Evolutionary conservation across 1,140 invertebrate species (phyloP).

Genomic region (Sycophila sp.): DNA sequence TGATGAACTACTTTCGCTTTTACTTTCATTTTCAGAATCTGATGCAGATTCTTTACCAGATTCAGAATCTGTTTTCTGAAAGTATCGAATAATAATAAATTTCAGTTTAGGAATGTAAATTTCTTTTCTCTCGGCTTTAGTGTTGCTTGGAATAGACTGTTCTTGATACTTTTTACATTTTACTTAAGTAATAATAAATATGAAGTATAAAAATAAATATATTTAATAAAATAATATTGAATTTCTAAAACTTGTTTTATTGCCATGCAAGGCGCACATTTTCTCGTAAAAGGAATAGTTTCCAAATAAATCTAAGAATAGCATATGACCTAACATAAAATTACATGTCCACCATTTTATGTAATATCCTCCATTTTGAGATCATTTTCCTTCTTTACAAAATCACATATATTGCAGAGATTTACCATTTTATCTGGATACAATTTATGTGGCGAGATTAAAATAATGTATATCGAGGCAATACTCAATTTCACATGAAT

Average conservation of each 20-base stretch:
- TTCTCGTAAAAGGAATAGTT: too few relatives aligned
- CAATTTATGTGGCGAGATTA: too few relatives aligned
- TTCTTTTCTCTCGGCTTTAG: slow-evolving; percentile 17
- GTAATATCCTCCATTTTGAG: slow-evolving; percentile 49
- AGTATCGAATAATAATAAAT: slow-evolving; percentile 44
- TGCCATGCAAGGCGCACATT: background rate
- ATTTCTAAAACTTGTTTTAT: background rate
- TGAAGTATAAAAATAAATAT: background rate
- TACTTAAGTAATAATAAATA: background rate
- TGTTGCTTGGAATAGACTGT: slow-evolving; percentile 53
- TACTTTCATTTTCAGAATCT: slow-evolving; percentile 73
- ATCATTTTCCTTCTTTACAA: slow-evolving; percentile 1
- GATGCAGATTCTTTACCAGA: slow-evolving; percentile 74
- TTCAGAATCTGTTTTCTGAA: slow-evolving; percentile 72
- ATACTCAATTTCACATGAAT: too few relatives aligned
- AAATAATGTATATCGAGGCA: too few relatives aligned
- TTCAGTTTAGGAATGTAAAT: slow-evolving; percentile 15
- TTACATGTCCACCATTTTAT: slow-evolving; percentile 48
- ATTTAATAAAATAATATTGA: background rate
- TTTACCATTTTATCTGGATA: too few relatives aligned
- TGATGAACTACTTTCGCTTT: slow-evolving; percentile 72
- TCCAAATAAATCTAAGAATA: background rate
- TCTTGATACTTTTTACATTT: background rate
- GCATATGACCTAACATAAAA: background rate
- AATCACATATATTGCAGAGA: too few relatives aligned